phyloP scores from a whole-genome alignment of 2,113 vertebrate genomes.

The Sitta europaea region DNA sequence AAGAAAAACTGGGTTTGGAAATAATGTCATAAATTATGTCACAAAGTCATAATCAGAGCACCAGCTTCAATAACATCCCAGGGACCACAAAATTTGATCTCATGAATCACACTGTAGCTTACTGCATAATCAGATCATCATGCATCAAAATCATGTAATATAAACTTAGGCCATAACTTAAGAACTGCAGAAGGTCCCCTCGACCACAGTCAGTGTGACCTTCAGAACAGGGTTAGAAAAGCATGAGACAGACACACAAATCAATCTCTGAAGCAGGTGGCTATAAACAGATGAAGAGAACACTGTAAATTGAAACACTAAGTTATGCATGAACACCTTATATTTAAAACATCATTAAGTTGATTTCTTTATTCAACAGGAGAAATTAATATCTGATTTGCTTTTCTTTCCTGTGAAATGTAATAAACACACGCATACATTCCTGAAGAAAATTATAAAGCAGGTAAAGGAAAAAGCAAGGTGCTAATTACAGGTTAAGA shows the following conservation, averaged over 20 bases:
- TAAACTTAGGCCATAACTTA: slow-evolving; percentile 7
- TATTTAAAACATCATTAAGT: background rate
- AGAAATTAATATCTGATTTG: background rate
- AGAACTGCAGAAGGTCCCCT: background rate
- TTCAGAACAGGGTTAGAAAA: background rate
- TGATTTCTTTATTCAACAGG: background rate
- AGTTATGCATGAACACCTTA: background rate
- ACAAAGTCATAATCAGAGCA: slow-evolving; percentile 1
- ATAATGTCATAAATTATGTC: background rate
- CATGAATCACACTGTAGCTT: slow-evolving; percentile 21
- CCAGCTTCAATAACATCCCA: background rate
- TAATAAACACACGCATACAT: background rate
- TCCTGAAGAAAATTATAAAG: background rate
- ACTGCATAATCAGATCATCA: background rate
- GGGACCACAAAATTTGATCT: background rate
- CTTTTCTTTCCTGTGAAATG: background rate
- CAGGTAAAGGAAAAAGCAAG: background rate
- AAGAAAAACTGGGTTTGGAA: background rate
- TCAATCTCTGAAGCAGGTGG: background rate
- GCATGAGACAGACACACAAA: background rate
- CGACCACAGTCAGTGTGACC: background rate
- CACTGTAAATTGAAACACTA: background rate
- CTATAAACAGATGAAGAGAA: background rate
- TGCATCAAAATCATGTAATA: slow-evolving; percentile 17
- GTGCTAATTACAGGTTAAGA: background rate